Evolutionary conservation across 2,797 vertebrate species (phyloP).

Genomic region (Anguilla obscura): DNA sequence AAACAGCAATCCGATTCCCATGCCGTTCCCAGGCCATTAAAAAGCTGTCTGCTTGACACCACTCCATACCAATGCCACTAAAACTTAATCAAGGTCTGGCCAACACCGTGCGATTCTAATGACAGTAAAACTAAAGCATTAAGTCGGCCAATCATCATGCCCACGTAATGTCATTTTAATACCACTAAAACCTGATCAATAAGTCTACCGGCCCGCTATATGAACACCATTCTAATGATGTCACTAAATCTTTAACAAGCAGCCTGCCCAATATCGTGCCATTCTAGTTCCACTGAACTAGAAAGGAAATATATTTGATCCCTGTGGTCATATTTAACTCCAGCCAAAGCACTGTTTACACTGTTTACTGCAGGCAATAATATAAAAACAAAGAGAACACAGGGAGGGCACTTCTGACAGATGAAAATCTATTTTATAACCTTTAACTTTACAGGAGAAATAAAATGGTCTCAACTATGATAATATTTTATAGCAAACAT

Average conservation of each 20-base stretch:
- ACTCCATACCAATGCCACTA: not conserved
- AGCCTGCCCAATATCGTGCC: not conserved
- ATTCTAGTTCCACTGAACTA: not conserved
- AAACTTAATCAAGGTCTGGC: not conserved
- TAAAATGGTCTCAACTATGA: not conserved
- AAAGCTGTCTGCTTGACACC: not conserved
- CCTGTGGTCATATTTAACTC: not conserved
- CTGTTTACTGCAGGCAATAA: not conserved
- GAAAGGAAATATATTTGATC: not conserved
- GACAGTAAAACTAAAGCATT: not conserved
- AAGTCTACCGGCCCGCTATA: not conserved
- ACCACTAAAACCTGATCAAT: not conserved
- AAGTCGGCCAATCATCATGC: not conserved
- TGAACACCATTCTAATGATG: not conserved
- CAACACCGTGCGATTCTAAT: not conserved
- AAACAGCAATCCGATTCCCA: not conserved
- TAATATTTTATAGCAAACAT: slow-evolving; percentile 8
- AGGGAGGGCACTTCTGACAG: not conserved
- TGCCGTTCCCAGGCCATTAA: not conserved
- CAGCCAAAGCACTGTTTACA: not conserved
- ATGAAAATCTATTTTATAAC: not conserved
- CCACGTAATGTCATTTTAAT: not conserved
- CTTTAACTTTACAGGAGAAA: slow-evolving; percentile 10
- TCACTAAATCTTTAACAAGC: slow-evolving; percentile 2
- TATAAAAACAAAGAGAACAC: not conserved